These are phyloP conservation scores for Menura novaehollandiae DNA, from an alignment of 2,113 vertebrate species.

Conservation along the genomic window DNA sequence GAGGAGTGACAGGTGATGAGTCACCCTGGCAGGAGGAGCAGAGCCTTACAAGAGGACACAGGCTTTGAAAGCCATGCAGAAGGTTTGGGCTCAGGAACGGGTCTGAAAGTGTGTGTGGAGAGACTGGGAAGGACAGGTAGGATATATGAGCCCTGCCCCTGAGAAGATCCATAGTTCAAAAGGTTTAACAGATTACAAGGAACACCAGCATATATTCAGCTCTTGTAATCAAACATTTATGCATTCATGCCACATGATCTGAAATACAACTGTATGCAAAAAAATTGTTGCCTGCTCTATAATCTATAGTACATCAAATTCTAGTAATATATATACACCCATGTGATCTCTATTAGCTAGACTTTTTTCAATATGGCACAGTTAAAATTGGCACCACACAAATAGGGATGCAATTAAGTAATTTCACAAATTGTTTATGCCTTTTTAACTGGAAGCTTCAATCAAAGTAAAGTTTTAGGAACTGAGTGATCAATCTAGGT, in stretches of 20 bases:
- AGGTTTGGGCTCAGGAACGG: not conserved
- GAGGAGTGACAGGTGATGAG: slow-evolving; percentile 9
- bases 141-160: not conserved
- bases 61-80: not conserved
- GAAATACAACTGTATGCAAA: not conserved
- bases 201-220: not conserved
- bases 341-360: not conserved
- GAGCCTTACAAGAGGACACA: not conserved
- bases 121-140: not conserved
- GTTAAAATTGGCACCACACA: not conserved
- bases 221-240: not conserved
- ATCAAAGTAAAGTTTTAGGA: not conserved
- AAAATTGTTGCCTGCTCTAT: not conserved
- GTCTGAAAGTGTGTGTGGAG: not conserved
- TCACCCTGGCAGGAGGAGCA: not conserved
- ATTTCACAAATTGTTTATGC: not conserved
- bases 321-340: not conserved
- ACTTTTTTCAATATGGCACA: not conserved
- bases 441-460: not conserved
- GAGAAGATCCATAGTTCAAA: not conserved
- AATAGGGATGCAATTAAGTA: not conserved
- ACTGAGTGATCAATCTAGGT: not conserved
- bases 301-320: not conserved
- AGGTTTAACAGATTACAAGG: not conserved
- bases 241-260: accelerated